A percentile compares a stretch with the other conserved stretches of the same genome.
phyloP scores from a whole-genome alignment of 2,113 vertebrate species.

The Paramormyrops kingsleyae region DNA sequence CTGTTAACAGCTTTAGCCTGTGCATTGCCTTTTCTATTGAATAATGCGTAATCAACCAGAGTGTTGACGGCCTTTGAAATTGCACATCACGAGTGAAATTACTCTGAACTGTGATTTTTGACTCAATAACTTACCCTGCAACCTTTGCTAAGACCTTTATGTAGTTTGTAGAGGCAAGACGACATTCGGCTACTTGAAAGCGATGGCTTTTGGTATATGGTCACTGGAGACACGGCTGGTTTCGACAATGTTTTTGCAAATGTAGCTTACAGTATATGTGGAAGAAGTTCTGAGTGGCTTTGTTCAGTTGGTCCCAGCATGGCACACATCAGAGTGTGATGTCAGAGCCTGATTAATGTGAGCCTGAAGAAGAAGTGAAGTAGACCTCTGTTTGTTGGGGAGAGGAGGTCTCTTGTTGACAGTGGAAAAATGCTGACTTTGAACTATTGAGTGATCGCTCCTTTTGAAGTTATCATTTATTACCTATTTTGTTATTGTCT shows the following conservation, averaged over 20 bases:
- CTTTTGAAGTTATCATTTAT: no score
- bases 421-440: background rate
- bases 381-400: background rate
- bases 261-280: background rate
- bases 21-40: background rate
- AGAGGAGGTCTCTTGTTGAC: background rate
- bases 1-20: background rate
- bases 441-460: background rate
- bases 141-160: background rate
- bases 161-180: background rate
- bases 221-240: background rate
- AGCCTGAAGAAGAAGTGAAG: background rate
- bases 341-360: background rate
- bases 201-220: background rate
- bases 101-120: background rate
- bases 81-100: background rate
- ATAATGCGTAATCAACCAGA: background rate
- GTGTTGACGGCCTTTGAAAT: background rate
- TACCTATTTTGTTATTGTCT: background rate
- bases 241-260: background rate
- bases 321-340: background rate
- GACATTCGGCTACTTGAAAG: background rate
- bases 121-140: constrained; percentile 6
- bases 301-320: background rate
- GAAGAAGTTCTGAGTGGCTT: background rate